phyloP scores from a whole-genome alignment of 2,888 invertebrate species.

The Xestia c-nigrum region DNA sequence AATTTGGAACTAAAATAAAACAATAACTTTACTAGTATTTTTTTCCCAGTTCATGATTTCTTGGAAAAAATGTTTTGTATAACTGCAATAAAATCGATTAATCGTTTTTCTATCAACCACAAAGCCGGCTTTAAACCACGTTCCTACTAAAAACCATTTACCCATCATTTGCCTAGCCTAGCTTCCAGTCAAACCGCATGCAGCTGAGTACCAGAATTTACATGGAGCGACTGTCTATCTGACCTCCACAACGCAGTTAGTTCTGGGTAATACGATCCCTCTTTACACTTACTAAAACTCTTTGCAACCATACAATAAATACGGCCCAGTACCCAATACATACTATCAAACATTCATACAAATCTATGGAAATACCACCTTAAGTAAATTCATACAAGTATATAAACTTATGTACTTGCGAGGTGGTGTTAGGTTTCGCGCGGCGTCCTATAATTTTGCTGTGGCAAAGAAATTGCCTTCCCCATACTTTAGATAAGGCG shows the following conservation, averaged over 20 bases:
- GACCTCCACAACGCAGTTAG: too few species aligned
- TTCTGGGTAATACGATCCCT: too few species aligned
- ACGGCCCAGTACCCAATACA: constrained; percentile 41
- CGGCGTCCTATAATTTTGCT: constrained; percentile 77
- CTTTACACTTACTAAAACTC: too few species aligned
- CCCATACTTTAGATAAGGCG: constrained; percentile 72
- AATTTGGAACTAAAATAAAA: too few species aligned
- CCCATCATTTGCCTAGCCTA: too few species aligned
- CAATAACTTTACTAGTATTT: not conserved
- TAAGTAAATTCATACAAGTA: constrained; percentile 35
- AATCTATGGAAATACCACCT: constrained; percentile 46
- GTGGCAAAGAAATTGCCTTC: constrained; percentile 79
- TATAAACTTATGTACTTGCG: constrained; percentile 31
- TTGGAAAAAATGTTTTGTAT: too few species aligned
- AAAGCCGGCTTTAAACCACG: not conserved
- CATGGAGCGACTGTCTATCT: too few species aligned
- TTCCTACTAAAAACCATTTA: not conserved
- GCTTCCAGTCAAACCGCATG: too few species aligned
- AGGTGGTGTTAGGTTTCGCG: constrained; percentile 74
- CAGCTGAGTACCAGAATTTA: too few species aligned
- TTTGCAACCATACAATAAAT: constrained; percentile 11
- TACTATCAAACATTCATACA: constrained; percentile 32
- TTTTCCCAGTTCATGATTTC: not conserved
- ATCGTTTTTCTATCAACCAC: not conserved
- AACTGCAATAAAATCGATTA: not conserved